phyloP scores from a whole-genome alignment of 2,888 invertebrate genomes.

The Drosophila barbarae region DNA sequence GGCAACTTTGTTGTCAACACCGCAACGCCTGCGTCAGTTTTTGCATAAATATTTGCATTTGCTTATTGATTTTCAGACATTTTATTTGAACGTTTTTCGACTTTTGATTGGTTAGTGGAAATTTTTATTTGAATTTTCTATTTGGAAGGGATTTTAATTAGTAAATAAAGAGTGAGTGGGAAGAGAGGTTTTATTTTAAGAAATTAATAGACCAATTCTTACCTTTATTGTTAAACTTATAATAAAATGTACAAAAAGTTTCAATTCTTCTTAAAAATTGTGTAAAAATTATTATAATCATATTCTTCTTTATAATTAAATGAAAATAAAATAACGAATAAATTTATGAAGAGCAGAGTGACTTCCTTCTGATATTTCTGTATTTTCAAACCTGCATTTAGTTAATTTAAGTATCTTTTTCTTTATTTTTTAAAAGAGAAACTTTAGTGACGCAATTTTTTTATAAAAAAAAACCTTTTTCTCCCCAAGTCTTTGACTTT shows the following conservation, averaged over 20 bases:
- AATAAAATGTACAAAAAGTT: not conserved
- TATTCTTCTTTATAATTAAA: too few relatives aligned
- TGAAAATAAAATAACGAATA: too few relatives aligned
- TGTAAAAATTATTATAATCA: not conserved
- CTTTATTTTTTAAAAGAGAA: not conserved
- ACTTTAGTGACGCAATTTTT: not conserved
- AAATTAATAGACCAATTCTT: not conserved
- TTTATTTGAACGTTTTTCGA: slow-evolving; percentile 7
- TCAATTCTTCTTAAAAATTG: not conserved
- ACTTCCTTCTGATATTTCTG: too few relatives aligned
- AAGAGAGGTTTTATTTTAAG: not conserved
- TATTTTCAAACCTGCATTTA: fast-evolving
- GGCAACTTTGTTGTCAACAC: slow-evolving; percentile 51
- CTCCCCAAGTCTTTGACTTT: not conserved
- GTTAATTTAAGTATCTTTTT: not conserved
- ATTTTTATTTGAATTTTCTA: not conserved
- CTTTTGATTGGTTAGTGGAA: not conserved
- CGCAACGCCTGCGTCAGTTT: slow-evolving; percentile 39
- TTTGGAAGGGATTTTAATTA: not conserved
- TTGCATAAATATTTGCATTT: slow-evolving; percentile 45
- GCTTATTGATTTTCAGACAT: slow-evolving; percentile 34
- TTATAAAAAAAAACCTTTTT: not conserved
- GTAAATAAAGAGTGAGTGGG: not conserved
- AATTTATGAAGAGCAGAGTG: too few relatives aligned
- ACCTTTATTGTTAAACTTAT: not conserved